These are phyloP conservation scores for Isaurus tuberculatus DNA, from an alignment of 92 coral and sea anemone species.

Conservation along the genomic window DNA sequence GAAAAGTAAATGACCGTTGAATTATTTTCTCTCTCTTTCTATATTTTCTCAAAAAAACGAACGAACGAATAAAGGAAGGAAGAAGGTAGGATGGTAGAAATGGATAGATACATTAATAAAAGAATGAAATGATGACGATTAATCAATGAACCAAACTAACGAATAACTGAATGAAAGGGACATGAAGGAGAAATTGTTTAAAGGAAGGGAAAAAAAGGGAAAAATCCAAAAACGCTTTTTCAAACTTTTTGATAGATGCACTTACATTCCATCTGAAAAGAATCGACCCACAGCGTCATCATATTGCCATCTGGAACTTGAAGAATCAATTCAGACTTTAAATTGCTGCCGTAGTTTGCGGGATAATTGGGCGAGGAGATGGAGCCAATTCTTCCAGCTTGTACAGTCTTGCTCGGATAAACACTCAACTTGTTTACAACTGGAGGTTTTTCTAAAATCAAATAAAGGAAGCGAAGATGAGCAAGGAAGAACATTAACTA, in stretches of 20 bases:
- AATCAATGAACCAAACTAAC: too few relatives aligned
- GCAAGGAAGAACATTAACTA: neutral
- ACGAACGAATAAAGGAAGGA: too few relatives aligned
- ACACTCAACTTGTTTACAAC: neutral
- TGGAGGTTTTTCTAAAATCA: neutral
- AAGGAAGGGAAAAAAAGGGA: too few relatives aligned
- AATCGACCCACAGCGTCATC: slow-evolving; percentile 25
- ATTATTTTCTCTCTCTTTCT: neutral
- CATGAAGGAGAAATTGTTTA: too few relatives aligned
- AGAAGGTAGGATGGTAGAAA: neutral
- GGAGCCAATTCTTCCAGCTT: neutral
- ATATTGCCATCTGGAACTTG: slow-evolving; percentile 15
- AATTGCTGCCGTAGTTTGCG: neutral
- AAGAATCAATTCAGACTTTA: slow-evolving; percentile 7
- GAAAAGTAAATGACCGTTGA: neutral
- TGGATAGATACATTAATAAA: neutral
- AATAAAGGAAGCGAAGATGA: neutral
- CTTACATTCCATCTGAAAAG: slow-evolving; percentile 32
- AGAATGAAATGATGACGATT: neutral
- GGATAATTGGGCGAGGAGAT: slow-evolving; percentile 32
- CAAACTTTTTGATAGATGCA: neutral
- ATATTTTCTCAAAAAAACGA: neutral
- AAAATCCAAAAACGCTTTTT: too few relatives aligned
- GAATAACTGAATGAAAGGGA: too few relatives aligned
- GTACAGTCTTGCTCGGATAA: slow-evolving; percentile 18